Percentiles rank a stretch among this genome's conserved stretches.
phyloP scores from a whole-genome alignment of 2,797 vertebrate species.

The Falco biarmicus region DNA sequence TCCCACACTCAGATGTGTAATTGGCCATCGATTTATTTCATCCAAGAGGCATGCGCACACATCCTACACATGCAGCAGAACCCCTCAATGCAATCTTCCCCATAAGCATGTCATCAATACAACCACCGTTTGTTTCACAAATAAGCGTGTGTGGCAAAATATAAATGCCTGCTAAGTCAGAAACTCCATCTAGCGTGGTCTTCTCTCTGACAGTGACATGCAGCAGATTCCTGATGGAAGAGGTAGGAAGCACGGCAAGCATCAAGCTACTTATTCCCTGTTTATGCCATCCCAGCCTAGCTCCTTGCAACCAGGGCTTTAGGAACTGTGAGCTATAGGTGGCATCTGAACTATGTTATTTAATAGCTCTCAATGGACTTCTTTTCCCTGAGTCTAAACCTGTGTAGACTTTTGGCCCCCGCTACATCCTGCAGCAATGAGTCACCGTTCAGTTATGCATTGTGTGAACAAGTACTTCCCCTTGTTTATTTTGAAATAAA shows the following conservation, averaged over 20 bases:
- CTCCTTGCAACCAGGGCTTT: not conserved
- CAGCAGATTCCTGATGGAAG: not conserved
- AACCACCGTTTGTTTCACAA: not conserved
- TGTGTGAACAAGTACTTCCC: slow-evolving; percentile 50
- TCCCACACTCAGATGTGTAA: not conserved
- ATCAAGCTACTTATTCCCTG: not conserved
- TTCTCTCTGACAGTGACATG: not conserved
- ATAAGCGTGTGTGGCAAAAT: not conserved
- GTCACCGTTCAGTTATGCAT: slow-evolving; percentile 39
- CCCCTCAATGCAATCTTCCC: not conserved
- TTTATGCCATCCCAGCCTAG: not conserved
- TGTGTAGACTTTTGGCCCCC: slow-evolving; percentile 16
- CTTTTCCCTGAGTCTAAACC: slow-evolving; percentile 23
- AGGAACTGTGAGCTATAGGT: not conserved
- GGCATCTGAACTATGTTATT: not conserved
- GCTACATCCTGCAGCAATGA: slow-evolving; percentile 49
- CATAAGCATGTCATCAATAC: not conserved
- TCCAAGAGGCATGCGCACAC: not conserved
- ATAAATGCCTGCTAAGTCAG: not conserved
- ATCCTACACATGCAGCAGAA: not conserved
- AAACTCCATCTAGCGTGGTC: not conserved
- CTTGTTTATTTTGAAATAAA: slow-evolving; percentile 54
- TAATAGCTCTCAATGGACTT: not conserved
- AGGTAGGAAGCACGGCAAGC: not conserved
- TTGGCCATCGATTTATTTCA: not conserved